Evolutionary conservation across 1,140 invertebrate species (phyloP), one percentile per base, ranked within the genome.

Genomic region (Eubasilissa regina): DNA sequence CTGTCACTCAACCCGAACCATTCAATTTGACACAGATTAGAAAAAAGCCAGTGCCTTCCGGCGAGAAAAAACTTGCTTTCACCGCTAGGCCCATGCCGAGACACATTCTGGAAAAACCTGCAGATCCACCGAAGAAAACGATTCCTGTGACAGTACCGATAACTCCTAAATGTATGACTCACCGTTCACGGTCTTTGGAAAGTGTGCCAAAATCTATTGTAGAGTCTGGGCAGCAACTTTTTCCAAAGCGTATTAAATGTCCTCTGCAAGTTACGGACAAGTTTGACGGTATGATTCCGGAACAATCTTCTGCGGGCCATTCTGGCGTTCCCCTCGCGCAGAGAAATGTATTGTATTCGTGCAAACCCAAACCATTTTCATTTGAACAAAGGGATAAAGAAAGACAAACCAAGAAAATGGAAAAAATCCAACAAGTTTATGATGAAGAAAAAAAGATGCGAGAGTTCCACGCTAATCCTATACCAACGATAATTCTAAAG

Each of bases 381-480:
- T 92, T 93, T 84, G 91, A 92, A 73, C 84, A 86, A 43, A 85
- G 89, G 0, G 89, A 90, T 66, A 90, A 89, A 81, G 85, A 88
- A 43, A 85, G 86, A 64, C 81, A 87, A 62, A 83, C 83, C 13
- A 88, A 86, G 79, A 91, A 90, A 80, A 87, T 90, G 83, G 87
- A 90, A 77, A 91, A 91, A 83, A 86, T 92, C 4, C 87, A 90
- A 82, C 86, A 89, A 78, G 78, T 87, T 0, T 83, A 87, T 4
- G 85, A 88, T 53, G 85, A 89, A 44, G 88, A 86, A 75, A 86
- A 87, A 64, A 88, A 87, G 62, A 19, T 83, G 12, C 81, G 85
- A 0, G 84, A 87, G 8, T 91, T 91, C 79, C 90, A 89, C 77
- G 90, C 90, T 0, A 90, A 90, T 73, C 90, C 90, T 1, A 84